Evolutionary conservation across 2,113 vertebrate species (phyloP), one percentile per base, ranked within the genome.

Genomic region (Siniperca knerii): DNA sequence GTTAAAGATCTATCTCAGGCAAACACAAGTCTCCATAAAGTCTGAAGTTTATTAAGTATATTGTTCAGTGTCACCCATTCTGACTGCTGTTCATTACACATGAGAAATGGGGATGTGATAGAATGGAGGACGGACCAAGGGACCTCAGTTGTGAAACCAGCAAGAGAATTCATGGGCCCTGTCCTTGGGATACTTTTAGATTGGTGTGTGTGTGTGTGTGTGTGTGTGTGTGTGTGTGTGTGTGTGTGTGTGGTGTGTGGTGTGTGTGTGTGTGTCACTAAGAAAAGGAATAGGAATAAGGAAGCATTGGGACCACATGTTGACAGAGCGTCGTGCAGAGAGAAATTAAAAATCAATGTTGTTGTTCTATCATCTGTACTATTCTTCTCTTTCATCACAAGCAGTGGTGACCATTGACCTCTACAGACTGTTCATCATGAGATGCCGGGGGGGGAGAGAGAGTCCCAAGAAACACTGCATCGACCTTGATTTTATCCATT

Each of bases 311-410:
- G 77, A 55, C 37, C 61, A 60, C 48, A 58, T 71, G 77, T 84
- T 89, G 88, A 91, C 80, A 78, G 79, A 75, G 2, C 6, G 10
- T 67, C 58, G 62, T 13, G 52, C 70, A n/a, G 75, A 89, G 81
- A 92, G 48, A 83, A 89, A 90, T 84, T 83, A 81, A 83, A 92
- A 92, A 92, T 93, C 90, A 77, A 90, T 92, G 79, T 6, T 8
- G 50, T 81, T 70, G 67, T 82, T 16, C 29, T 58, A 62, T 85
- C 67, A 77, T 85, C 58, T 0, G 12, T 37, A 68, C 48, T 79
- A 64, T 81, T 85, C 73, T 57, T 78, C 58, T 58, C 60, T 67
- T 84, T 84, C 82, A 82, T 77, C 88, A 78, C 46, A 20, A 44
- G 58, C 68, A 29, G 42, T 3, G 25, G 21, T 65, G 84, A 90